These are phyloP conservation scores for Dicrurus megarhynchus DNA, from an alignment of 2,113 vertebrate species.

Conservation along the genomic window DNA sequence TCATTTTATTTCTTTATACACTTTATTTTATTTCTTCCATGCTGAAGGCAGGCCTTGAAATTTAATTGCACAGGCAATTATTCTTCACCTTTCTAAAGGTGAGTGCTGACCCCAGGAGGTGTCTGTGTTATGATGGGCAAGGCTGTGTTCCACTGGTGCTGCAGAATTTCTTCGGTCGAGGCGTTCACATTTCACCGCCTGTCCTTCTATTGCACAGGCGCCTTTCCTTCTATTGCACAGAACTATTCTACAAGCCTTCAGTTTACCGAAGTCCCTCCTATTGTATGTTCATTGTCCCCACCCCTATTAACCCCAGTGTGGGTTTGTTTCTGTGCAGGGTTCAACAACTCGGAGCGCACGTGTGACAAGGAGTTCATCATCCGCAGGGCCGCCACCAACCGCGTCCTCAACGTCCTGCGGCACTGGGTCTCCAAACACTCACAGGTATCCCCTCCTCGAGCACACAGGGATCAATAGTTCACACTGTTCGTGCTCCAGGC, in stretches of 20 bases:
- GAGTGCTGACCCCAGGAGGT: not conserved
- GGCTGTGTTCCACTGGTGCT: not conserved
- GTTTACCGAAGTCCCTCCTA: not conserved
- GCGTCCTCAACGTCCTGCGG: constrained; percentile 96
- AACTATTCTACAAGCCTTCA: not conserved
- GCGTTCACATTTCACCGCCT: not conserved
- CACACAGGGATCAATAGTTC: fast-evolving
- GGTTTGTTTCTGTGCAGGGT: constrained; percentile 75
- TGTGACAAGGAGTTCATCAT: constrained; percentile 99
- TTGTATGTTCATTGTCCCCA: not conserved
- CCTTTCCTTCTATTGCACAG: not conserved
- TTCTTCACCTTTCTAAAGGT: not conserved
- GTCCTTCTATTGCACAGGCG: too few species aligned
- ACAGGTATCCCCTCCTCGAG: constrained; percentile 79
- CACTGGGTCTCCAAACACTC: constrained; percentile 99
- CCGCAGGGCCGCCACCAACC: constrained; percentile 93
- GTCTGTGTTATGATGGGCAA: not conserved
- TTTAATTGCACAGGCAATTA: not conserved
- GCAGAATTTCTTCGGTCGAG: not conserved
- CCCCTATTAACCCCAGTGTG: not conserved
- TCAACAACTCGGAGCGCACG: constrained; percentile 89
- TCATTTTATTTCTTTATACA: not conserved
- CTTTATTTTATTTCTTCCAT: not conserved
- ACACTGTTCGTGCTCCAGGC: fast-evolving
- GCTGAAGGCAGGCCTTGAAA: not conserved